These are phyloP conservation scores for Xiphophorus hellerii DNA, from an alignment of 2,113 vertebrate species.

Conservation along the genomic window DNA sequence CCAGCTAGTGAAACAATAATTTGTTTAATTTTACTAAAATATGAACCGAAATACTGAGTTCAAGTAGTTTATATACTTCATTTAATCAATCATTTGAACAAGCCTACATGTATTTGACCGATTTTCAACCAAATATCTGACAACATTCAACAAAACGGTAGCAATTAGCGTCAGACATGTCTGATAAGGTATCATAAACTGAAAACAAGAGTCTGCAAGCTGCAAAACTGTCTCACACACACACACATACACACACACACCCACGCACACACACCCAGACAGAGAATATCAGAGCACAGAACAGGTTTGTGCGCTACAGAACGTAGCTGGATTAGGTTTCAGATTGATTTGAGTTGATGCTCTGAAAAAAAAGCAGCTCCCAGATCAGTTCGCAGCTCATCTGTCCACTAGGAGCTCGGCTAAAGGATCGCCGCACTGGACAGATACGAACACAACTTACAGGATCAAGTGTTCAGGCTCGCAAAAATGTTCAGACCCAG, in stretches of 20 bases:
- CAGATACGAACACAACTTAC: not conserved
- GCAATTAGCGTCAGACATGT: not conserved
- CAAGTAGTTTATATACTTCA: not conserved
- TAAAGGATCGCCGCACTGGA: conserved; percentile 9
- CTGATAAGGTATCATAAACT: not conserved
- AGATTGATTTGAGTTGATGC: conserved; percentile 57
- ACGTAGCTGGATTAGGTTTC: conserved; percentile 55
- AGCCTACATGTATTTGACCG: not conserved
- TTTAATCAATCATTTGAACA: not conserved
- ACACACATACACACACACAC: not conserved
- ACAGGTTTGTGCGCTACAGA: conserved; percentile 36
- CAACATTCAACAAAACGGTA: no score
- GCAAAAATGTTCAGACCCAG: not conserved
- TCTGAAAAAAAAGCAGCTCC: conserved; percentile 12
- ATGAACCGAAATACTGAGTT: not conserved
- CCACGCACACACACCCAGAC: not conserved
- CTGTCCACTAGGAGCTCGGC: conserved; percentile 38
- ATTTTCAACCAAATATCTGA: not conserved
- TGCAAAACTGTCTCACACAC: not conserved
- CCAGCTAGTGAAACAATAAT: not conserved
- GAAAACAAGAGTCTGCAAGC: not conserved
- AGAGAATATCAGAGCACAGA: conserved; percentile 31
- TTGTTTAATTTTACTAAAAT: not conserved
- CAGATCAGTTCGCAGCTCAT: conserved; percentile 58
- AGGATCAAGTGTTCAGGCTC: not conserved